A percentile compares a stretch with the other conserved stretches of the same genome.
Conservation (phyloP, 2,888 invertebrate genomes). For the Drepanosiphum platanoidis region DNA sequence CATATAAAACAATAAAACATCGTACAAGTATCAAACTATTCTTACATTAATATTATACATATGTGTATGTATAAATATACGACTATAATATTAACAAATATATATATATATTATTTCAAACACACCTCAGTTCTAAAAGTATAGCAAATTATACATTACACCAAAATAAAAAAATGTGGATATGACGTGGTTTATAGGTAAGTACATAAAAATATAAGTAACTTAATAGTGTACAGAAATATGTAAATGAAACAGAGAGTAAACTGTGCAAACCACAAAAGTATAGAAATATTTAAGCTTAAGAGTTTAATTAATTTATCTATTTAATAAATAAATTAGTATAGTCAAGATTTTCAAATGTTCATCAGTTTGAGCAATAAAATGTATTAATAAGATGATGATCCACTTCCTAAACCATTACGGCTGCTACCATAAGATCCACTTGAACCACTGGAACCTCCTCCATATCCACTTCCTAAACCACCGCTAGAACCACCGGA, state of each 20-base stretch:
- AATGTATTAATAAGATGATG: conserved; percentile 52
- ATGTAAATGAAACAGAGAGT: conserved; percentile 9
- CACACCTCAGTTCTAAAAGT: neutral
- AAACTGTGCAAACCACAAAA: conserved; percentile 17
- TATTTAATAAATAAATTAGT: neutral
- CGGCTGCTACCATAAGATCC: conserved; percentile 54
- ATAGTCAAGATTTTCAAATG: neutral
- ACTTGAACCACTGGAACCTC: conserved; percentile 8
- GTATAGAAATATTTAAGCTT: neutral
- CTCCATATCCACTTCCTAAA: conserved; percentile 24
- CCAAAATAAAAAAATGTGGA: conserved; percentile 20
- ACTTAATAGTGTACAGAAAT: conserved; percentile 9
- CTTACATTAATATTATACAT: conserved; percentile 4
- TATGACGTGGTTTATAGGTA: neutral
- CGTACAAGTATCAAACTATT: conserved; percentile 7
- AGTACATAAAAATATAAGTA: conserved; percentile 5
- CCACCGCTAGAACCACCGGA: conserved; percentile 38
- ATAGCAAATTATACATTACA: conserved; percentile 30
- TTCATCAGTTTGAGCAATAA: conserved; percentile 55
- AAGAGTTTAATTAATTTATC: neutral
- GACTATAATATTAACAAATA: conserved; percentile 33
- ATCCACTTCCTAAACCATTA: conserved; percentile 55
- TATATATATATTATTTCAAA: no score
- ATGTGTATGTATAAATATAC: neutral
- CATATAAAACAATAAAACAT: conserved; percentile 35